These are phyloP conservation scores for Nesometra sesokonis DNA, from an alignment of 35 echinoderm and acorn worm species.

Conservation along the genomic window DNA sequence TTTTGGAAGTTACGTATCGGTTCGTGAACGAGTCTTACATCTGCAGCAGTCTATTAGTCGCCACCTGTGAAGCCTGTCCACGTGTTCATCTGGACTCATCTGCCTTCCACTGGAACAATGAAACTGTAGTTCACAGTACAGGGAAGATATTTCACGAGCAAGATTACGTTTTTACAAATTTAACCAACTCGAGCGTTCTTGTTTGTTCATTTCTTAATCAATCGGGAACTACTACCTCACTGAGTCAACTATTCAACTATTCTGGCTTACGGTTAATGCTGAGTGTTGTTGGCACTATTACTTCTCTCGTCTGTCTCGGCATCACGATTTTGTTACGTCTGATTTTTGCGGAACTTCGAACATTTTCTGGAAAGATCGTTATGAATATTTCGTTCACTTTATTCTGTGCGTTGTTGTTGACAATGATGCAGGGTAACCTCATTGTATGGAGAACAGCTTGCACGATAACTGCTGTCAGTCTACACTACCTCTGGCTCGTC, in stretches of 20 bases:
- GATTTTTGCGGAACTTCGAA: neutral
- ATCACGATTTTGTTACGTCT: neutral
- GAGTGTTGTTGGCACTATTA: neutral
- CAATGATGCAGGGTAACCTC: neutral
- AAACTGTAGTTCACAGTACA: neutral
- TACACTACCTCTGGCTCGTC: neutral
- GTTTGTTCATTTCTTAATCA: neutral
- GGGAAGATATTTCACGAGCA: neutral
- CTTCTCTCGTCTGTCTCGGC: neutral
- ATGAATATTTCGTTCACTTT: neutral
- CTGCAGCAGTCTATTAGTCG: neutral
- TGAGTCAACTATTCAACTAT: no score
- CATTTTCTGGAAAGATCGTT: neutral
- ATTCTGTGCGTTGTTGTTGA: neutral
- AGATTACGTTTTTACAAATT: neutral
- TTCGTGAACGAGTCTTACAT: neutral
- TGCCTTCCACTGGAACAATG: neutral
- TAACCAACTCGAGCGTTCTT: neutral
- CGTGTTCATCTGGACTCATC: neutral
- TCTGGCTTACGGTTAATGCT: no score
- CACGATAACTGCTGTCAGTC: neutral
- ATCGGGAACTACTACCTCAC: neutral
- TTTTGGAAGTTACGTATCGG: neutral
- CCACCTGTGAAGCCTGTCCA: neutral
- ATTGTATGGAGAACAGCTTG: neutral